phyloP scores from a whole-genome alignment of 1,140 invertebrate species.

The Bombus cullumanus region DNA sequence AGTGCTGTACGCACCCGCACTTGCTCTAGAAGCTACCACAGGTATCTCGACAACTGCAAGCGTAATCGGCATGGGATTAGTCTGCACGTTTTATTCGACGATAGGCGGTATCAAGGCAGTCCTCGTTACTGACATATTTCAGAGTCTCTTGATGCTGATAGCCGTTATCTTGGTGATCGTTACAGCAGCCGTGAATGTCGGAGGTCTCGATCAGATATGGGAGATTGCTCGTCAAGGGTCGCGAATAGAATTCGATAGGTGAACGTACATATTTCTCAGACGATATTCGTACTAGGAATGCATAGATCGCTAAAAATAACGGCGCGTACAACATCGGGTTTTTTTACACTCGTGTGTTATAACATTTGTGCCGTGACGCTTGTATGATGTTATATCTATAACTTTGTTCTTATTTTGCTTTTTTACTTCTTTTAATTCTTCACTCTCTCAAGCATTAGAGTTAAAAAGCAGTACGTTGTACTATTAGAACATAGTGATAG shows the following conservation, averaged over 20 bases:
- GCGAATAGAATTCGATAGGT: conserved; percentile 89
- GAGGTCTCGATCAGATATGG: conserved; percentile 87
- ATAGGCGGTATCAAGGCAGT: conserved; percentile 96
- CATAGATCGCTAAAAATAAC: no score
- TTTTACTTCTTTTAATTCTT: no score
- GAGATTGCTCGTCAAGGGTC: conserved; percentile 85
- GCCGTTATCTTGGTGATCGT: conserved; percentile 90
- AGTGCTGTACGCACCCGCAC: conserved; percentile 95
- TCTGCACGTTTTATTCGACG: conserved; percentile 94
- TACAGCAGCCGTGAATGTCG: conserved; percentile 86
- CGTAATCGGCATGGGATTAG: conserved; percentile 89
- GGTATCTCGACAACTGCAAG: conserved; percentile 88
- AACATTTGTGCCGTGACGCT: no score
- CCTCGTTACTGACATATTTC: conserved; percentile 92
- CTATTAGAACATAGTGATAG: no score
- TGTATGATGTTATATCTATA: no score
- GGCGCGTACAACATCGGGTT: no score
- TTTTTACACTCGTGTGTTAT: no score
- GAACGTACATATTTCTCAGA: conserved; percentile 62
- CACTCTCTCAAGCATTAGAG: no score
- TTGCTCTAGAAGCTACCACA: conserved; percentile 94
- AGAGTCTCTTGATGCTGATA: conserved; percentile 89
- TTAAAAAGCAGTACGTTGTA: no score
- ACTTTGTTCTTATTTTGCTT: no score
- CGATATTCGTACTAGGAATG: no score